A percentile compares a stretch with the other conserved stretches of the same genome.
phyloP scores from a whole-genome alignment of 2,113 vertebrate species.

The Saguinus imperator region DNA sequence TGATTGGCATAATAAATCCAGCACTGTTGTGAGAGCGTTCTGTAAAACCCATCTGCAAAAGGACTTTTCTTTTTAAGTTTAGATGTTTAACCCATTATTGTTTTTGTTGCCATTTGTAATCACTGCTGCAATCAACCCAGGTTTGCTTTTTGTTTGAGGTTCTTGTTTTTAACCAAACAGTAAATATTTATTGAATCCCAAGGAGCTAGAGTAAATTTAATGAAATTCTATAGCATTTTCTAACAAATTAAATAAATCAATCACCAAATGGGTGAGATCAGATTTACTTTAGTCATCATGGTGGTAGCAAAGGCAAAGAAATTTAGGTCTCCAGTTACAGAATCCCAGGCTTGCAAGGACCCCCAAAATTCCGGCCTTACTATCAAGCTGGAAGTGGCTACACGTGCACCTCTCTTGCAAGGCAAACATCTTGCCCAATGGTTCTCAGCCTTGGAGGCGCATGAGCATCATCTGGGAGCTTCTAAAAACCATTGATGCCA shows the following conservation, averaged over 20 bases:
- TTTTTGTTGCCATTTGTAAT: neutral
- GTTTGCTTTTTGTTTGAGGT: neutral
- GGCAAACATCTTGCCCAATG: neutral
- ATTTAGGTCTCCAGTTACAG: neutral
- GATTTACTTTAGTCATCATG: neutral
- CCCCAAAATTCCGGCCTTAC: neutral
- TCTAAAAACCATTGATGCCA: neutral
- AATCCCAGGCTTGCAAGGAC: neutral
- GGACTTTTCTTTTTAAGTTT: neutral
- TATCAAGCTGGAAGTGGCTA: neutral
- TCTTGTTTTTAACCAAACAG: neutral
- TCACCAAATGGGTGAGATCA: neutral
- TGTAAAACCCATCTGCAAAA: neutral
- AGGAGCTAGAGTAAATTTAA: neutral
- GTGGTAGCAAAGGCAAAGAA: neutral
- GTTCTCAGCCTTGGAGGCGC: neutral
- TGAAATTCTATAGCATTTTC: neutral
- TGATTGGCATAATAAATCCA: neutral
- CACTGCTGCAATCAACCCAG: neutral
- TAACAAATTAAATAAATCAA: neutral
- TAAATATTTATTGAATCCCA: neutral
- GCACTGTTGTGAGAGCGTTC: neutral
- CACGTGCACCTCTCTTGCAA: neutral
- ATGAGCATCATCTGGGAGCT: neutral
- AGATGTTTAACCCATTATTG: neutral